Conservation (phyloP, 2,113 vertebrate species). For the Peromyscus polionotus region DNA sequence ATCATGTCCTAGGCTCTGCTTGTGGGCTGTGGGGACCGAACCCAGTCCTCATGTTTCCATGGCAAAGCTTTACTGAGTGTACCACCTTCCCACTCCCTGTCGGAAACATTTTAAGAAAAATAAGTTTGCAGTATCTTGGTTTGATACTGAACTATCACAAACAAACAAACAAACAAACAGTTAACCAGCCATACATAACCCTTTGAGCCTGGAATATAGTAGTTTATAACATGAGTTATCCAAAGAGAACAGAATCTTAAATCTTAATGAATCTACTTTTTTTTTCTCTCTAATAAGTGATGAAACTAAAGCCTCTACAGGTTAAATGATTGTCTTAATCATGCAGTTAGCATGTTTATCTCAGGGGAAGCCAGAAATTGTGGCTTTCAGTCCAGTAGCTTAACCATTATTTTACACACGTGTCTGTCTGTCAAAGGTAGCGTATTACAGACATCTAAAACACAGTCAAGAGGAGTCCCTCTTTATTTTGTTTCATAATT, state of each 20-base stretch:
- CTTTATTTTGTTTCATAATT: slow-evolving; percentile 53
- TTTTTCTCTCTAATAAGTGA: not conserved
- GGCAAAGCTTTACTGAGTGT: not conserved
- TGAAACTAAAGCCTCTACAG: not conserved
- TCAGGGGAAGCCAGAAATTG: slow-evolving; percentile 20
- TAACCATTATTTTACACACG: not conserved
- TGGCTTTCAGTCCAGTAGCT: not conserved
- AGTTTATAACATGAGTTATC: not conserved
- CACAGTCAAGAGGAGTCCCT: not conserved
- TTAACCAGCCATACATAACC: not conserved
- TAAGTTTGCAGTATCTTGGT: slow-evolving; percentile 26
- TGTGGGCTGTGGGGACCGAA: not conserved
- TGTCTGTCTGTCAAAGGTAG: not conserved
- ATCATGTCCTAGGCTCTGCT: not conserved
- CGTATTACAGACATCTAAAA: not conserved
- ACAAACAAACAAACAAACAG: not conserved
- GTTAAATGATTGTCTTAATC: not conserved
- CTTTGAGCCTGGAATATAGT: not conserved
- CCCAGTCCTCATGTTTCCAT: not conserved
- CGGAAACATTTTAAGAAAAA: slow-evolving; percentile 50
- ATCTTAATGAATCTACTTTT: not conserved
- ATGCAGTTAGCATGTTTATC: not conserved
- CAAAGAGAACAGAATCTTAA: not conserved
- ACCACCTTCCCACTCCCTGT: not conserved
- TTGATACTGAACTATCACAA: not conserved